Base-by-base conservation (phyloP, 2,797 vertebrate genomes). In the Poecile montanus region DNA sequence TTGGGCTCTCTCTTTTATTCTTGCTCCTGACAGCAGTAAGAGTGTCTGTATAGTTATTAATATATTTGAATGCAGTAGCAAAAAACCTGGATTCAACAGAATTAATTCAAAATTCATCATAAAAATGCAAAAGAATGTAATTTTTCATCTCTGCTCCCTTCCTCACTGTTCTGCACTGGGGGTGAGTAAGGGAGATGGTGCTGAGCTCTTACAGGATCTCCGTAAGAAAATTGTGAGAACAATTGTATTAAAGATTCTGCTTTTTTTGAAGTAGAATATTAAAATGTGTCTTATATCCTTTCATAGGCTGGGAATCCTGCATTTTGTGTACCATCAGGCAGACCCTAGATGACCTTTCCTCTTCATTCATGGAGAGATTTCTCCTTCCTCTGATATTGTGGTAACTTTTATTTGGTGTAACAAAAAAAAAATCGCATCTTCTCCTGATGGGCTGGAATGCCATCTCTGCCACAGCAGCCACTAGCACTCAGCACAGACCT, bases 131-230 rank as follows among this genome's bases (percentile, higher is more conserved):
- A 82, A 60, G 22, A 61, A 42, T 14, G 7, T 38, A 56, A 7
- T 15, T 79, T 0, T 0, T 36, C 26, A 20, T 40, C 25, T 50
- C 3, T 0, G 0, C 36, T 72, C 30, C 11, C 21, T 71, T 18
- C 4, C 1, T 58, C 17, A 22, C 4, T 44, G 10, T 62, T 87
- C 11, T 32, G 34, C n/a, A 47, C n/a, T 15, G 23, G 3, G 7
- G 4, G 2, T 15, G n/a, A 65, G 23, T 13, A 25, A 53, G 25
- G 22, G 54, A 71, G 17, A 40, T 4, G 2, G 13, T 26, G 4
- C 2, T 7, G 16, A 27, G 5, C 7, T 42, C 23, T 57, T 42
- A 38, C 4, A 13, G 30, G n/a, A 65, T 42, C 18, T 44, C 58
- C 27, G 3, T 67, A 70, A 77, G 10, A 78, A 74, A 61, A 36